phyloP scores from a whole-genome alignment of 2,888 invertebrate species.

The Drosophila robusta region DNA sequence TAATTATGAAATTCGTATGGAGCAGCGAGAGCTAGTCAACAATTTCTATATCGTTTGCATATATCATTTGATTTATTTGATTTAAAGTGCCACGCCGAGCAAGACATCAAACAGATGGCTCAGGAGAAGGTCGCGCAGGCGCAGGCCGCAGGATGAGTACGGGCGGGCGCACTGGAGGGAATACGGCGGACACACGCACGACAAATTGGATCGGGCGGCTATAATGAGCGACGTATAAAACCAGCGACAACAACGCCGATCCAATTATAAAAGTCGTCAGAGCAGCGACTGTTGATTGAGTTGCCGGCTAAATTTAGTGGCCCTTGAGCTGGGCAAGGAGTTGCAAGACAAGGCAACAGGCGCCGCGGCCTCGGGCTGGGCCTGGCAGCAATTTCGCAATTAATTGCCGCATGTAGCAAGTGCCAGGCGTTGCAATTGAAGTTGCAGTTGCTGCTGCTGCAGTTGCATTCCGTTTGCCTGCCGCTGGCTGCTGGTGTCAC shows the following conservation, averaged over 20 bases:
- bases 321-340: conserved; percentile 2
- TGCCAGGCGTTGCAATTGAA: conserved; percentile 15
- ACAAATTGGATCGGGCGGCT: conserved; percentile 49
- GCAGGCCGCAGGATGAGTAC: conserved; percentile 12
- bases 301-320: conserved; percentile 68
- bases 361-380: conserved; percentile 32
- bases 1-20: background rate
- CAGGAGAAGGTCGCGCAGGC: conserved; percentile 30
- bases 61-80: conserved; percentile 67
- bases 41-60: conserved; percentile 10
- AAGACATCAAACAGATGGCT: conserved; percentile 46
- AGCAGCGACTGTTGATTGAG: conserved; percentile 70
- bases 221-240: conserved; percentile 45
- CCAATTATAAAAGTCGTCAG: conserved; percentile 75
- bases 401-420: conserved; percentile 62
- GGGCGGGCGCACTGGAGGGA: background rate
- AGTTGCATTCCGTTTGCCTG: conserved; percentile 29
- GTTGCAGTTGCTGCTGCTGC: conserved; percentile 20
- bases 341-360: conserved; percentile 29
- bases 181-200: conserved; percentile 11
- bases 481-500: conserved; percentile 36
- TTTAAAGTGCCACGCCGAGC: conserved; percentile 53
- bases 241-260: conserved; percentile 46
- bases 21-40: conserved; percentile 20
- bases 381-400: conserved; percentile 60